Conservation (phyloP, 1,140 invertebrate species). For the Drosophila ficusphila region DNA sequence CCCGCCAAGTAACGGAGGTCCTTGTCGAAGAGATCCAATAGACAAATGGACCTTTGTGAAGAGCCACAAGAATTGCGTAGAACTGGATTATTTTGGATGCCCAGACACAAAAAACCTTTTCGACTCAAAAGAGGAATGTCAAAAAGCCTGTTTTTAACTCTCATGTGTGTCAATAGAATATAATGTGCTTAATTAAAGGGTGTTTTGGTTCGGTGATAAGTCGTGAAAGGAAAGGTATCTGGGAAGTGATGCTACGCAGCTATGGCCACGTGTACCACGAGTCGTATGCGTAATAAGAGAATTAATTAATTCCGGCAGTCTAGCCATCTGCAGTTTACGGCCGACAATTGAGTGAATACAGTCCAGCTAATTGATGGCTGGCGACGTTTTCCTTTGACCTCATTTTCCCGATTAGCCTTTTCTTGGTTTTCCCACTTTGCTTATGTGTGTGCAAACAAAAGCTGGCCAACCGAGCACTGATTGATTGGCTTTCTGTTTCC, state of each 20-base stretch:
- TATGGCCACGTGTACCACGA: neutral
- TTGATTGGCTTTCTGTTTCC: constrained; percentile 58
- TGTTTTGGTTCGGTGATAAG: neutral
- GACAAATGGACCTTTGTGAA: too few relatives aligned
- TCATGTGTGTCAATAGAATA: too few relatives aligned
- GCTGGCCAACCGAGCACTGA: constrained; percentile 28
- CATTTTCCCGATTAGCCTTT: neutral
- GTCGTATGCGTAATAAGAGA: constrained; percentile 17
- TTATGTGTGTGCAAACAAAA: constrained; percentile 36
- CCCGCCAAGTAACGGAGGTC: too few relatives aligned
- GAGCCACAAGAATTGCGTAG: too few relatives aligned
- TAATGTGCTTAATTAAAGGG: too few relatives aligned
- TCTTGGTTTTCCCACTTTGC: neutral
- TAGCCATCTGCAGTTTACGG: constrained; percentile 26
- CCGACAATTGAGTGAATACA: constrained; percentile 37
- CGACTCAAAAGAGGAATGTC: too few relatives aligned
- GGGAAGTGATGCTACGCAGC: constrained; percentile 5
- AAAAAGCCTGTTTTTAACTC: too few relatives aligned
- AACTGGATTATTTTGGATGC: too few relatives aligned
- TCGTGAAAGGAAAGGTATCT: neutral
- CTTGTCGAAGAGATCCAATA: too few relatives aligned
- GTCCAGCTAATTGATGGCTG: constrained; percentile 37
- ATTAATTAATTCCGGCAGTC: constrained; percentile 28
- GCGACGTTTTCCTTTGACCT: constrained; percentile 31
- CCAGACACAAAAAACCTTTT: too few relatives aligned